Base-by-base conservation (phyloP, 1,140 invertebrate species). In the Cataglyphis hispanica region DNA sequence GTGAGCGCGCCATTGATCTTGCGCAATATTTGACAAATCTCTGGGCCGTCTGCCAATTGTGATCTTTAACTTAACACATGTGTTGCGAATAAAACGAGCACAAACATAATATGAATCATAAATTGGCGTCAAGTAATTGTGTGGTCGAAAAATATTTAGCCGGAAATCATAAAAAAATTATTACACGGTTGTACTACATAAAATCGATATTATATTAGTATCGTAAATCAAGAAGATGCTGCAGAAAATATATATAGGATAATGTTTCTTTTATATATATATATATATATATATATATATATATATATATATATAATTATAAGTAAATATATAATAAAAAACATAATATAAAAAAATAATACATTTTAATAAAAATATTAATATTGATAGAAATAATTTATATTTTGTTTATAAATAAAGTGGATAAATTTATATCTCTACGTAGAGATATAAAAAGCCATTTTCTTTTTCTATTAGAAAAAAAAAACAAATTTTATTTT, bases 1-100 rank as follows among this genome's bases (percentile, higher is more conserved):
- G 34, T 40, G n/a, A n/a, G 13, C 50, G 46, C 64, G 77, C 16
- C 50, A 58, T 80, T 27, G 77, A 37, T 80, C 50, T 80, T 80
- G 77, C 77, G 64, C 77, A 80, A 80, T 69, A 69, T 80, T 80
- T 69, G 64, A 80, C 34, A 64, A 69, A 64, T 80, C 77, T 69
- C 46, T 80, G 77, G 77, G 77, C 77, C 34, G 64, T 80, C 77
- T 80, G 77, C 63, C 77, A 80, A 80, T 80, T 58, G 63, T 34
- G 22, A 56, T 37, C 34, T 11, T 50, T 50, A 34, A 69, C 77
- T 80, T 67, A 56, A 69, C 34, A 27, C 64, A 80, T 31, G 60
- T 78, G 60, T 78, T 50, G 22, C 63, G 76, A 67, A 56, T 56
- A 80, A 67, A 80, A 16, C 13, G 63, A 16, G 77, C 22, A 40